Base-by-base conservation (phyloP, 2,797 vertebrate species). In the Ptychadena robeensis region DNA sequence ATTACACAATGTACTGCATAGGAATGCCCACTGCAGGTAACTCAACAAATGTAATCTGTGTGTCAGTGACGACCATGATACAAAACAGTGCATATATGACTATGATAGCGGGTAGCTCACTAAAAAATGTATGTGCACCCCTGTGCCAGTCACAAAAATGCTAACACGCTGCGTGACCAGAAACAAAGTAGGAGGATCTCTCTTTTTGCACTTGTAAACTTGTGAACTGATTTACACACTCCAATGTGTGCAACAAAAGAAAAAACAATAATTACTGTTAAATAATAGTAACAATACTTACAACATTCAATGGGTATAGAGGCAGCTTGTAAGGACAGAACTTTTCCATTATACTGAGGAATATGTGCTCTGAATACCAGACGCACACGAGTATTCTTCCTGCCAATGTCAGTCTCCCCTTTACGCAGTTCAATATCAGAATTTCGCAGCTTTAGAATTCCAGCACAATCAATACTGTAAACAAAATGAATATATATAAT, bases 241-340 rank as follows among this genome's bases (percentile, higher is more conserved):
- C n/a, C n/a, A n/a, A n/a, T n/a, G n/a, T n/a, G n/a, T n/a, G n/a
- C n/a, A n/a, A 22, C 7, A 53, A 6, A 53, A 1, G 5, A 6
- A 6, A 22, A 1, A 0, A 53, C 18, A n/a, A 6, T 53, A 53
- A 22, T 7, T 53, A 22, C 44, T 15, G 15, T 44, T 73, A 1
- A 25, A 3, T 4, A 57, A n/a, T 14, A 3, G 32, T 3, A 10
- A 8, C 0, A 66, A 57, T 82, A 97, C 98, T 96, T 95, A 99
- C 98, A 99, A 91, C 98, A 99, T 91, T 99, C 98, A 84, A 99
- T 95, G 86, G 98, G 98, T 90, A 99, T 96, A 88, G 98, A 99
- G 86, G 96, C 89, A 80, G 94, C 96, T 91, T 99, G 98, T 83
- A 99, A 93, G 57, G 98, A 98, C 87, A 99, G 91, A 86, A 99